Conservation (phyloP, 1,140 invertebrate genomes). For the Melipona quadrifasciata region DNA sequence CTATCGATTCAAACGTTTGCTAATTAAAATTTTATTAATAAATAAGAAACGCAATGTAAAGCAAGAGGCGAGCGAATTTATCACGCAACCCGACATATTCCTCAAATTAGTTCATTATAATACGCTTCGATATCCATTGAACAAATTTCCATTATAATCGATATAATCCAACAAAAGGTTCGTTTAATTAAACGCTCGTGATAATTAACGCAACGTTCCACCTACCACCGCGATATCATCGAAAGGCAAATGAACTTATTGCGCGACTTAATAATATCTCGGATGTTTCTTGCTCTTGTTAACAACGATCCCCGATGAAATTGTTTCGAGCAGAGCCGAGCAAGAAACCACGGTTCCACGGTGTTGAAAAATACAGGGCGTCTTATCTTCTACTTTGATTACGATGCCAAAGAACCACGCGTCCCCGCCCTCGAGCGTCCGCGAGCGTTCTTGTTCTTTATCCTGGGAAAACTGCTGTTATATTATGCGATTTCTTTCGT, state of each 20-base stretch:
- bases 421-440: background rate
- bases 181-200: background rate
- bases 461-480: background rate
- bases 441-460: background rate
- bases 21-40: too few relatives aligned
- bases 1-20: too few relatives aligned
- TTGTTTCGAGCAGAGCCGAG: background rate
- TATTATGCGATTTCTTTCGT: background rate
- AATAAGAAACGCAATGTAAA: too few relatives aligned
- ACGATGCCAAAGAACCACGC: background rate
- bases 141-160: background rate
- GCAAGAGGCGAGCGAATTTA: too few relatives aligned
- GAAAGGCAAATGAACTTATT: background rate
- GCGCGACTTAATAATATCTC: background rate
- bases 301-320: too few relatives aligned
- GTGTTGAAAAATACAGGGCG: background rate
- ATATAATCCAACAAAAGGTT: background rate
- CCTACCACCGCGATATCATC: background rate
- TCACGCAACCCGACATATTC: too few relatives aligned
- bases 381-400: constrained; percentile 1
- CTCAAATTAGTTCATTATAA: too few relatives aligned
- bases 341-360: background rate
- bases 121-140: background rate
- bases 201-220: background rate
- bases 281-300: background rate